phyloP scores from a whole-genome alignment of 2,888 invertebrate species.

The Dyspetes luteomarginatus region DNA sequence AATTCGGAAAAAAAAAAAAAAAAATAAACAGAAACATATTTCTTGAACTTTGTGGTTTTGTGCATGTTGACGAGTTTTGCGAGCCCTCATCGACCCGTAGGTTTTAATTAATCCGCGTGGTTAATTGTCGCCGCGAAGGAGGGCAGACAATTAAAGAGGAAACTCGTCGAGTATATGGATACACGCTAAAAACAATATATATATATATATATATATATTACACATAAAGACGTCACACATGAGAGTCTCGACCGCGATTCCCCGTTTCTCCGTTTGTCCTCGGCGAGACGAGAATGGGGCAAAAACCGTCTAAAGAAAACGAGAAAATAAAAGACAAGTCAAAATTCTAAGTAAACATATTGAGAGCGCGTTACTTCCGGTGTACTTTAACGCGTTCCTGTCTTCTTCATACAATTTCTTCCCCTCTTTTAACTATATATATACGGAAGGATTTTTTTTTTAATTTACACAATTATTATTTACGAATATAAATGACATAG shows the following conservation, averaged over 20 bases:
- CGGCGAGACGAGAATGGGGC: slow-evolving; percentile 2
- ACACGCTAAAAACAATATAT: not conserved
- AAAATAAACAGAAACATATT: not conserved
- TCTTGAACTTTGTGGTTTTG: slow-evolving; percentile 17
- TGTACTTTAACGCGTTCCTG: slow-evolving; percentile 19
- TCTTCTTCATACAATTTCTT: slow-evolving; percentile 10
- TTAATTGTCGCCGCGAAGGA: slow-evolving; percentile 45
- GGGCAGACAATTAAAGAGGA: not conserved
- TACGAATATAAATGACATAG: too few relatives aligned
- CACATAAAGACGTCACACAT: slow-evolving; percentile 49
- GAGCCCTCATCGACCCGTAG: slow-evolving; percentile 28
- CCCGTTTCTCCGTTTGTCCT: slow-evolving; percentile 57
- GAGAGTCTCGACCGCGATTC: slow-evolving; percentile 61
- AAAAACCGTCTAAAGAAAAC: slow-evolving; percentile 15
- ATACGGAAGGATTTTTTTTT: too few relatives aligned
- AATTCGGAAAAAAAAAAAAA: slow-evolving; percentile 11
- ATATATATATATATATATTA: not conserved
- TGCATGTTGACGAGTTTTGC: slow-evolving; percentile 35
- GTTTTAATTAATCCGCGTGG: slow-evolving; percentile 57
- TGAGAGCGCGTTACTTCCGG: slow-evolving; percentile 37
- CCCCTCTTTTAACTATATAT: not conserved
- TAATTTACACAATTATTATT: too few relatives aligned
- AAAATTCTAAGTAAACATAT: slow-evolving; percentile 19
- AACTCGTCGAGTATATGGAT: slow-evolving; percentile 3
- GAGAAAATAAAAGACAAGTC: slow-evolving; percentile 38